phyloP scores from a whole-genome alignment of 2,888 invertebrate genomes.

The Xestia c-nigrum region DNA sequence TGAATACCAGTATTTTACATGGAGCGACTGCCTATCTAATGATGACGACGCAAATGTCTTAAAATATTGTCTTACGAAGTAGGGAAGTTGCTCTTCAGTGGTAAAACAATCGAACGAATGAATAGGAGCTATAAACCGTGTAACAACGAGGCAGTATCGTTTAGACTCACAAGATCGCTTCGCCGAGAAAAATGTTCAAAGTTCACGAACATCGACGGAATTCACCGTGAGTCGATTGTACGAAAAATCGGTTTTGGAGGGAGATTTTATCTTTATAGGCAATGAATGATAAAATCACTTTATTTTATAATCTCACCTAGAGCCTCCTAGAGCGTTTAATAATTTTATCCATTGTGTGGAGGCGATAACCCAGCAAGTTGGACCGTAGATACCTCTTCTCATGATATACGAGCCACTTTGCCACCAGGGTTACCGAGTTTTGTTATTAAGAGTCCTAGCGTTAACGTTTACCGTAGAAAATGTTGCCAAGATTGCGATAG shows the following conservation, averaged over 20 bases:
- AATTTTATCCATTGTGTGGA: conserved; percentile 68
- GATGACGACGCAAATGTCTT: not conserved
- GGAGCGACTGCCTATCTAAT: not conserved
- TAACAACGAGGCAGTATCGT: conserved; percentile 52
- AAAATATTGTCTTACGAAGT: not conserved
- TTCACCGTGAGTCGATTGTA: conserved; percentile 42
- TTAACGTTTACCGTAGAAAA: conserved; percentile 46
- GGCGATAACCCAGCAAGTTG: conserved; percentile 69
- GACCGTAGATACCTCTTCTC: conserved; percentile 64
- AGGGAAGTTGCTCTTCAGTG: not conserved
- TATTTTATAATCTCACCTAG: conserved; percentile 54
- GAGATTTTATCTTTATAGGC: conserved; percentile 56
- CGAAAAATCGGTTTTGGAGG: conserved; percentile 34
- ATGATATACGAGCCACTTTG: conserved; percentile 72
- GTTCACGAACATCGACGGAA: conserved; percentile 29
- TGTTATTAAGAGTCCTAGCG: conserved; percentile 48
- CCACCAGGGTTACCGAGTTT: conserved; percentile 61
- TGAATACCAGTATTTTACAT: no score
- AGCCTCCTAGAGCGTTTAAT: conserved; percentile 64
- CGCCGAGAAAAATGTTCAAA: conserved; percentile 58
- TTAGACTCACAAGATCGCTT: conserved; percentile 44
- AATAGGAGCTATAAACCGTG: conserved; percentile 37
- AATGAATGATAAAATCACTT: conserved; percentile 62
- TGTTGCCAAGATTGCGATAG: conserved; percentile 47
- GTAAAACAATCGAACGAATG: conserved; percentile 31